phyloP scores from a whole-genome alignment of 2,888 invertebrate species.

The Altica lythri region DNA sequence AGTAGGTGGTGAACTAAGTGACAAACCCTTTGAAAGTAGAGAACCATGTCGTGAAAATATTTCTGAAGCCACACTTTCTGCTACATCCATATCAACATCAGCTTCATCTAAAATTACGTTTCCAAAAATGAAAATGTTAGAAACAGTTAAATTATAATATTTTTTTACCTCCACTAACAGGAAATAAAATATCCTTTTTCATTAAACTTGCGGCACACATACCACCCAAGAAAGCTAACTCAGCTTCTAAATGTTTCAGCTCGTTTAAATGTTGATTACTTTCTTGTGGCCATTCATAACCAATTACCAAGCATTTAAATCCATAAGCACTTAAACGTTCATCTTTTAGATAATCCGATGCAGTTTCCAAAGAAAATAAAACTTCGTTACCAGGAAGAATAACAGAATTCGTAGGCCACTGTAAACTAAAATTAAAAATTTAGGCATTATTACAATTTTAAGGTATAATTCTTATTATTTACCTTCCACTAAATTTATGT shows the following conservation, averaged over 20 bases:
- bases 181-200: conserved; percentile 77
- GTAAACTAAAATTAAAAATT: conserved; percentile 56
- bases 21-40: conserved; percentile 87
- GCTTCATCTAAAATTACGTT: conserved; percentile 62
- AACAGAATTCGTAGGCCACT: conserved; percentile 88
- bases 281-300: conserved; percentile 75
- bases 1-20: conserved; percentile 82
- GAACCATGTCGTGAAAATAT: conserved; percentile 66
- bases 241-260: conserved; percentile 81
- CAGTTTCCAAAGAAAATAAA: conserved; percentile 93
- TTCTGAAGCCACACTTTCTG: conserved; percentile 71
- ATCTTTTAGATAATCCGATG: conserved; percentile 91
- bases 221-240: conserved; percentile 86
- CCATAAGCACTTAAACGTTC: conserved; percentile 79
- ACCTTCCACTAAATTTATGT: conserved; percentile 67
- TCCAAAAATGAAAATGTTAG: background rate
- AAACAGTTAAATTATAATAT: background rate
- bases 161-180: conserved; percentile 60
- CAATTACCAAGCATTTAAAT: conserved; percentile 81
- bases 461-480: conserved; percentile 35
- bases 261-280: conserved; percentile 57
- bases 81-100: conserved; percentile 72
- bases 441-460: background rate
- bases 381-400: conserved; percentile 92
- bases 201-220: conserved; percentile 90